phyloP scores from a whole-genome alignment of 2,113 vertebrate genomes.

The Lophochroa leadbeateri region DNA sequence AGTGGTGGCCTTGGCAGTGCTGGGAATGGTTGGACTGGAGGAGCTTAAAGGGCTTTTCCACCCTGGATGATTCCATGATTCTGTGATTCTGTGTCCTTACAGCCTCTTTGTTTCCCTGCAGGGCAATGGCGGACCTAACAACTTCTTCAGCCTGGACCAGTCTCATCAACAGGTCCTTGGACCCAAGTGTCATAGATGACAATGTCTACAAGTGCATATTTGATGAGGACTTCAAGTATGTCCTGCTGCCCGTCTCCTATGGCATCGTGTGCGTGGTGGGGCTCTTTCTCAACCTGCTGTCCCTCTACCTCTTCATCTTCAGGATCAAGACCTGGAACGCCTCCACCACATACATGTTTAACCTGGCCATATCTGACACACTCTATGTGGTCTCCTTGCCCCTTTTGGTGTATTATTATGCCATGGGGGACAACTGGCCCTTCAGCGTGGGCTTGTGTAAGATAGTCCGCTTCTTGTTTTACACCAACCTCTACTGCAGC shows the following conservation, averaged over 20 bases:
- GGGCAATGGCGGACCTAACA: constrained; percentile 39
- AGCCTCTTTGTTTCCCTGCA: background rate
- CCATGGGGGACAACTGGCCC: constrained; percentile 90
- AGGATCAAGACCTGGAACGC: constrained; percentile 90
- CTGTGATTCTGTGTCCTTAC: background rate
- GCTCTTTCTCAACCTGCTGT: constrained; percentile 83
- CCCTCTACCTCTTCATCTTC: constrained; percentile 88
- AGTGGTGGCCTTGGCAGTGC: background rate
- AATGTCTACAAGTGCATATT: constrained; percentile 80
- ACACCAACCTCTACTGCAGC: constrained; percentile 93
- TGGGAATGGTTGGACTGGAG: background rate
- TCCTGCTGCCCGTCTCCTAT: constrained; percentile 91
- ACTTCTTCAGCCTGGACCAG: constrained; percentile 18
- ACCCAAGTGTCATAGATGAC: background rate
- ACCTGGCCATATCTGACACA: constrained; percentile 88
- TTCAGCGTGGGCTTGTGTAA: constrained; percentile 89
- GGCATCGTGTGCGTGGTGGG: constrained; percentile 89
- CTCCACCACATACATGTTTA: constrained; percentile 95
- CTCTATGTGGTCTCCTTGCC: constrained; percentile 92
- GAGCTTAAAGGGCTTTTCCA: background rate
- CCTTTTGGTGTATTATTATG: constrained; percentile 92
- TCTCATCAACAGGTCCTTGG: constrained; percentile 50
- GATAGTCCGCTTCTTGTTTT: constrained; percentile 93
- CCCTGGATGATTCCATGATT: background rate
- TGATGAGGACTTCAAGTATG: constrained; percentile 90